phyloP scores from a whole-genome alignment of 2,113 vertebrate genomes.

The Callionymus lyra region DNA sequence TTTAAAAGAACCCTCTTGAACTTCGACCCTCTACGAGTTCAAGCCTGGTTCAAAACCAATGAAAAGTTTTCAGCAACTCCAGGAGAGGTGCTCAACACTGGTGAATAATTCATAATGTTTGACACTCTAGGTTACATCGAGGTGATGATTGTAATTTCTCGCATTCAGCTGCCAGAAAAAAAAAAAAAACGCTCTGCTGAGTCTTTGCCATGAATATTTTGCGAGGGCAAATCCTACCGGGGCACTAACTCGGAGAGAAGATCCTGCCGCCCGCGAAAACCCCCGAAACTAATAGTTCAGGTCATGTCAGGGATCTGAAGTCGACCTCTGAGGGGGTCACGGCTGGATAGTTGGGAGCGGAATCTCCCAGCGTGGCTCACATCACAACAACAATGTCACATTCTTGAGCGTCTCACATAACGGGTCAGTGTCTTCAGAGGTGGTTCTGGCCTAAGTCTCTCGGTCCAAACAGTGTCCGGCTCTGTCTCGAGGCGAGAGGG shows the following conservation, averaged over 20 bases:
- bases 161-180: slow-evolving; percentile 39
- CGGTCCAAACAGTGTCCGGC: background rate
- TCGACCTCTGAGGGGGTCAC: too few species aligned
- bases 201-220: slow-evolving; percentile 32
- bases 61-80: background rate
- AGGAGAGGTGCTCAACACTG: slow-evolving; percentile 1
- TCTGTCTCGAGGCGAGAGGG: too few species aligned
- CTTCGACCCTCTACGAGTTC: too few species aligned
- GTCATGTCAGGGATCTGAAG: too few species aligned
- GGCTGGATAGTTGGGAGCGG: too few species aligned
- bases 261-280: slow-evolving; percentile 17
- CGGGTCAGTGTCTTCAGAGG: too few species aligned
- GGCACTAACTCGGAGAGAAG: slow-evolving; percentile 33
- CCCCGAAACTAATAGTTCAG: too few species aligned
- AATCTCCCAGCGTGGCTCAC: too few species aligned
- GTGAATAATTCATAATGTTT: slow-evolving; percentile 31
- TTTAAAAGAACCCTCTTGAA: too few species aligned
- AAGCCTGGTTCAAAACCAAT: slow-evolving; percentile 3
- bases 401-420: too few species aligned
- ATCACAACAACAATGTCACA: too few species aligned
- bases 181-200: slow-evolving; percentile 26
- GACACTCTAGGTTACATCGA: slow-evolving; percentile 14
- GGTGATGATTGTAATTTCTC: slow-evolving; percentile 36
- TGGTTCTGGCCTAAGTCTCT: too few species aligned
- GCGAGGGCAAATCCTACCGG: slow-evolving; percentile 32